Evolutionary conservation across 1,140 invertebrate genomes (phyloP), one percentile per base, ranked within the genome.

Genomic region (Leptinotarsa undecemlineata): DNA sequence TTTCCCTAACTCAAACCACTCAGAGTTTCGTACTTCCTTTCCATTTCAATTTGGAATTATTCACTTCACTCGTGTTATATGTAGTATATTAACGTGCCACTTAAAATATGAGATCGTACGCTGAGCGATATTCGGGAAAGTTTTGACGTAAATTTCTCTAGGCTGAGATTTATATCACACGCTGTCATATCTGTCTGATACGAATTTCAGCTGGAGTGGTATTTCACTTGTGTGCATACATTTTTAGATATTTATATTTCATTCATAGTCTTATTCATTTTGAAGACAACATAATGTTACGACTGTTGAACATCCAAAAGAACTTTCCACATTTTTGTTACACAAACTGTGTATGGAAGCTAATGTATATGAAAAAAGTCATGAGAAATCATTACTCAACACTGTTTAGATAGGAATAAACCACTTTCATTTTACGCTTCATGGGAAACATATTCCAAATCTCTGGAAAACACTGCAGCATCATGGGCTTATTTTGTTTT

Each of bases 11-110:
- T 72, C 60, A 17, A 74, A 21, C 62, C 68, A 73, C 75, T 73
- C 48, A 70, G 21, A 47, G 26, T 66, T 69, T 73, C 71, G 19
- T 23, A 47, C 74, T 51, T 71, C 42, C 75, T 68, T 74, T 76
- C 71, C 19, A 48, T 73, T 62, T 66, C 61, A 74, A 70, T 71
- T 76, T 74, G 74, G 70, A 74, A 76, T 76, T 60, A 76, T 74
- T 51, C 72, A 63, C 72, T 76, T 63, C 63, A 64, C 51, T 73
- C 26, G 47, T 48, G 66, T 70, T 64, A 61, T 72, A 72, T 72
- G 60, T 62, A 33, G 74, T 71, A 48, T 69, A 72, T 72, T 75
- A 75, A 66, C 68, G 71, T 75, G 48, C 33, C 60, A 71, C 68
- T 74, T 71, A 64, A 74, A 63, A 67, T 71, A 74, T 71, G 23